Evolutionary conservation across 2,113 vertebrate species (phyloP), one percentile per base, ranked within the genome.

Genomic region (Phocoena sinus): DNA sequence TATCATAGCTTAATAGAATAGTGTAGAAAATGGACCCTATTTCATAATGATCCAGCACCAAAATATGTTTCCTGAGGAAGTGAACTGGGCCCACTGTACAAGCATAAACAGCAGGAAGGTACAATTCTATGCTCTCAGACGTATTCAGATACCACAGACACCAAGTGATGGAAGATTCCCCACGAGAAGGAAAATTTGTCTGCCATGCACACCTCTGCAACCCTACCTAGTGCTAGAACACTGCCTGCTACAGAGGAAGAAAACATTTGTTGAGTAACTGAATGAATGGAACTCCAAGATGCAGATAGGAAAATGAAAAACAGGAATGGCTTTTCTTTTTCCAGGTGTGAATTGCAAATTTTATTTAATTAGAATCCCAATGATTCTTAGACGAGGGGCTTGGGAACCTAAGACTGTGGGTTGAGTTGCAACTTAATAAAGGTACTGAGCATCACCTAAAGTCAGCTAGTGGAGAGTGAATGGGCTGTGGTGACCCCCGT

Each of bases 311-410:
- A 95, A 71, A 96, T 41, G 50, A 74, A 56, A 89, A 81, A 63
- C 6, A 38, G 60, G 58, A 38, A 17, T 62, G 53, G 10, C 6
- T 74, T 84, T 53, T 50, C 41, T 79, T 94, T 67, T 68, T 63
- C 17, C 25, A 70, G n/a, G 60, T 8, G 38, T 73, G 28, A 88
- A 14, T 1, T 6, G 6, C 25, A 88, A 71, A 82, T 97, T 96
- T 89, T 74, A 92, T 93, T 96, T 98, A 95, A 89, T 94, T 94
- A 91, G 20, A n/a, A n/a, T 80, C 62, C 74, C 28, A 96, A 41
- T 83, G 83, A 97, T 67, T 96, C 96, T 93, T 80, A 94, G 60
- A 71, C 44, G 62, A 86, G 89, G 77, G 82, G 87, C n/a, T 97
- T 90, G 82, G 90, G 94, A 95, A 95, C 68, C 89, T 90, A 90